Base-by-base conservation (phyloP, 2,888 invertebrate genomes). In the Amblyjoppa fuscipennis region DNA sequence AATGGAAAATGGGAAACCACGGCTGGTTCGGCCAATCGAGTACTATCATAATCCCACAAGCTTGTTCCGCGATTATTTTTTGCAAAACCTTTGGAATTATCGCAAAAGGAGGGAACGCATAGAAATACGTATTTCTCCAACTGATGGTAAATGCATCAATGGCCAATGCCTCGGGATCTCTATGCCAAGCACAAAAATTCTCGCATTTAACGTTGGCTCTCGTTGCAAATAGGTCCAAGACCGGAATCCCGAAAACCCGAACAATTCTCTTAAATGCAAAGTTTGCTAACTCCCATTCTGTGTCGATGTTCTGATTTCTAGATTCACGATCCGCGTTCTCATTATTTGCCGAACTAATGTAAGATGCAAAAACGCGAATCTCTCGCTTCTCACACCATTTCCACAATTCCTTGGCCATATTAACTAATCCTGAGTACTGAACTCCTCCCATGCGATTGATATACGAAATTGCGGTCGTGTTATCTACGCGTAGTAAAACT, bases 31-130 rank as follows among this genome's bases (percentile, higher is more conserved):
- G 70, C 77, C 77, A 84, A 68, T 76, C 64, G 56, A 77, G 84
- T 56, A 84, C 81, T 31, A 84, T 11, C 11, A 84, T 6, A 64
- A 84, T 76, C n/a, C 84, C 84, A 41, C 73, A 59, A 1, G 84
- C 71, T 56, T 66, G n/a, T 51, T 84, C 77, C 11, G 69, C 51
- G 34, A 76, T 49, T 66, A 84, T 87, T 85, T 87, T 89, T 45
- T 81, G 79, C 31, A 90, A 69, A 1, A 66, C 56, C 79, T 70
- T 88, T 3, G 83, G n/a, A 41, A 89, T 87, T 16, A 89, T 49
- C 3, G 85, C 69, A 59, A 90, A 90, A 0, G 86, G 87, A 11
- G 89, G 88, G 49, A 88, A 90, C 1, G 88, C 88, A 74, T 89
- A 90, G 66, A 87, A 88, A 59, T 38, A 82, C 9, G 31, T 49